These are phyloP conservation scores for Abscondita cerata DNA, from an alignment of 2,888 invertebrate species.

Conservation along the genomic window DNA sequence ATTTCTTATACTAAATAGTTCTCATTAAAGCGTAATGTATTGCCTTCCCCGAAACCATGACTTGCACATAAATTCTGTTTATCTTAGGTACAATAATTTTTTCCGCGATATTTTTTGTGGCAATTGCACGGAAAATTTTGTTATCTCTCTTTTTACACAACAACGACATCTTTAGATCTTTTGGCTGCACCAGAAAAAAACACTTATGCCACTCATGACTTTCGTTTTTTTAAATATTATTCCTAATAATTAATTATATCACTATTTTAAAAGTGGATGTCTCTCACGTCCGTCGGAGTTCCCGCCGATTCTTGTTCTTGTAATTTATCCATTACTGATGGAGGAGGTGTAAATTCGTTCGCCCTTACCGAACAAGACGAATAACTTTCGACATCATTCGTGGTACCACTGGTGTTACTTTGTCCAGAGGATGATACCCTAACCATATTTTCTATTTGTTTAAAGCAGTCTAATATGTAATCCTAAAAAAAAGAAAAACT, in stretches of 20 bases:
- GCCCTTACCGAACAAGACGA: slow-evolving; percentile 43
- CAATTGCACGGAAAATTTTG: slow-evolving; percentile 17
- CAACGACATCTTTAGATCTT: slow-evolving; percentile 9
- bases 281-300: slow-evolving; percentile 86
- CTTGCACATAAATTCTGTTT: slow-evolving; percentile 37
- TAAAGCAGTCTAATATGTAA: slow-evolving; percentile 78
- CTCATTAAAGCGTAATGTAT: slow-evolving; percentile 57
- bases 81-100: slow-evolving; percentile 34
- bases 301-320: slow-evolving; percentile 75
- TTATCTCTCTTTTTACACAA: slow-evolving; percentile 11
- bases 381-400: slow-evolving; percentile 24
- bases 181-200: slow-evolving; percentile 31
- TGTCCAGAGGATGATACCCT: slow-evolving; percentile 53
- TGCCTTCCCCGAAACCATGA: slow-evolving; percentile 55
- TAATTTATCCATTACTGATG: slow-evolving; percentile 58
- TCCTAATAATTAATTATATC: slow-evolving; percentile 31
- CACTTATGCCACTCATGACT: slow-evolving; percentile 35
- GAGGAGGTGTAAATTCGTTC: slow-evolving; percentile 50
- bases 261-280: slow-evolving; percentile 70
- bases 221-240: slow-evolving; percentile 16
- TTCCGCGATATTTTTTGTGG: slow-evolving; percentile 13
- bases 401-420: slow-evolving; percentile 45
- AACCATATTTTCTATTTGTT: slow-evolving; percentile 82
- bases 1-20: slow-evolving; percentile 36
- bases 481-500: slow-evolving; percentile 66